A percentile compares a stretch with the other conserved stretches of the same genome.
Evolutionary conservation across 2,797 vertebrate genomes (phyloP).

Genomic region (Denticeps clupeoides): DNA sequence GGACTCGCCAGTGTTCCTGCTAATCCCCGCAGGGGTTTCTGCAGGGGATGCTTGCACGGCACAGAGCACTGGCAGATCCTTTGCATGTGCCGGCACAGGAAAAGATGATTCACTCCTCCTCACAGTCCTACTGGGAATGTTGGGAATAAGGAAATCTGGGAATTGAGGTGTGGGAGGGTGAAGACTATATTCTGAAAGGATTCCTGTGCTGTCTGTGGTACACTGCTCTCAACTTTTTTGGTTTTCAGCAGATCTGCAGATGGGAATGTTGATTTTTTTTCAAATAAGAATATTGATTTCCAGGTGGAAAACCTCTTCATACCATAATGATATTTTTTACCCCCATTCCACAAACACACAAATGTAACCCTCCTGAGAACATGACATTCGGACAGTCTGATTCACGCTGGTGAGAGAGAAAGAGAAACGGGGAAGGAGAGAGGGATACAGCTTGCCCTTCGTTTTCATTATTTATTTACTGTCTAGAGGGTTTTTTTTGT

Average conservation of each 20-base stretch:
- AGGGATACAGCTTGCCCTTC: conserved; percentile 31
- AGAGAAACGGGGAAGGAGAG: conserved; percentile 21
- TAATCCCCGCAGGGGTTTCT: conserved; percentile 45
- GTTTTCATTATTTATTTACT: conserved; percentile 72
- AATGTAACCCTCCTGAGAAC: neutral
- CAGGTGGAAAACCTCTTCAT: conserved; percentile 2
- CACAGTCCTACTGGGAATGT: neutral
- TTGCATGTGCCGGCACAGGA: conserved; percentile 9
- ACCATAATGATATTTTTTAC: conserved; percentile 1
- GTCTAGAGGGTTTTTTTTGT: conserved; percentile 59
- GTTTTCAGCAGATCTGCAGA: neutral
- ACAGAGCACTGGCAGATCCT: conserved; percentile 19
- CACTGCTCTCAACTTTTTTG: neutral
- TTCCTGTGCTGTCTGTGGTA: no score
- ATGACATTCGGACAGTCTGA: neutral
- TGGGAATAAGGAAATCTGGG: neutral
- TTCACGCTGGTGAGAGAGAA: conserved; percentile 1
- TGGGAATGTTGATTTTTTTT: neutral
- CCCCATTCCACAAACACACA: neutral
- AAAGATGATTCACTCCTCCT: neutral
- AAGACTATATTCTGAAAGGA: neutral
- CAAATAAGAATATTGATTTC: no score
- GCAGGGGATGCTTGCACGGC: conserved; percentile 25
- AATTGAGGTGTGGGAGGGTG: neutral
- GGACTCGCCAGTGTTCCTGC: conserved; percentile 35